phyloP scores from a whole-genome alignment of 2,113 vertebrate genomes.

The Eulemur macaco region DNA sequence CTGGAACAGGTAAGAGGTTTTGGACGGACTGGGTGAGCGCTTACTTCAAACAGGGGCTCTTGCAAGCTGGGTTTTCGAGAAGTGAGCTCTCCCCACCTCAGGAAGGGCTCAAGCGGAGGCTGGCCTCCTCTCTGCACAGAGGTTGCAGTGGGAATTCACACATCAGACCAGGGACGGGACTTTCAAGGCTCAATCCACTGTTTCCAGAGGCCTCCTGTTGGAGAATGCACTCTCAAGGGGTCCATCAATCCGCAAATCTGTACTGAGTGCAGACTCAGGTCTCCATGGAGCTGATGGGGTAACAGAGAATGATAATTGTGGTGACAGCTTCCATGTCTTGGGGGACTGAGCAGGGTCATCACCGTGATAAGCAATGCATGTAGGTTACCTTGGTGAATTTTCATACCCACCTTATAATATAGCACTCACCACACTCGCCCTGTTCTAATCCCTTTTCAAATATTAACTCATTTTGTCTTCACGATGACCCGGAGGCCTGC shows the following conservation, averaged over 20 bases:
- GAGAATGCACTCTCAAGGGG: neutral
- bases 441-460: neutral
- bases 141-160: neutral
- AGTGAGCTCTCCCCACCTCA: neutral
- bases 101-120: neutral
- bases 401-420: neutral
- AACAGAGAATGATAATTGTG: neutral
- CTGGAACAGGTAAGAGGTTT: conserved; percentile 91
- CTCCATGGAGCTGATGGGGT: neutral
- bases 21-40: neutral
- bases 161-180: neutral
- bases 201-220: neutral
- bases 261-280: neutral
- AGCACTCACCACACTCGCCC: neutral
- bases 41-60: neutral
- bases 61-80: neutral
- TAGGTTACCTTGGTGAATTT: neutral
- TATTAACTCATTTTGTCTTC: neutral
- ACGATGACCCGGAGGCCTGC: too few relatives aligned
- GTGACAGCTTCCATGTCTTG: neutral
- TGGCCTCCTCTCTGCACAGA: neutral
- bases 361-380: neutral
- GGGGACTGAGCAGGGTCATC: neutral
- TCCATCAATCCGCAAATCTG: neutral
- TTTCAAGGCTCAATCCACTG: neutral